Base-by-base conservation (phyloP, 2,797 vertebrate species). In the Sternarchorhynchus goeldii region DNA sequence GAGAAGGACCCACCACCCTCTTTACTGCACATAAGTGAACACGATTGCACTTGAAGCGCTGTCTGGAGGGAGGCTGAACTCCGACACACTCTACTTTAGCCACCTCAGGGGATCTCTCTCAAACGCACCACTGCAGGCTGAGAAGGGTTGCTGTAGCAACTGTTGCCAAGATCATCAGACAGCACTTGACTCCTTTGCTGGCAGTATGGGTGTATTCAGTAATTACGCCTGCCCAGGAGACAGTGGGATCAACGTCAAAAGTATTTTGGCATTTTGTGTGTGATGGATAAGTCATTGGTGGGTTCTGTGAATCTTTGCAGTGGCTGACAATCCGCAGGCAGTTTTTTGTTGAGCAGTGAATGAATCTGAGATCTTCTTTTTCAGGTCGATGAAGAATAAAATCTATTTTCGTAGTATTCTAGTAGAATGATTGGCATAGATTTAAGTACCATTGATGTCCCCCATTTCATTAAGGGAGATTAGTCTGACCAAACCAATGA, bases 111-210 rank as follows among this genome's bases (percentile, higher is more conserved):
- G 66, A 39, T 81, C 66, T 83, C 62, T 72, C 34, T 76, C 62
- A 69, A 32, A 76, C 39, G 36, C 53, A n/a, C 69, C 55, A 73
- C 29, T 57, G 31, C 41, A 79, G 57, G 81, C 79, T 81, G 77
- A 77, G 68, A 68, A 53, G 10, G 57, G 83, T 86, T 84, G 85
- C 83, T 86, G 85, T 83, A 81, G 83, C 81, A 86, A 86, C 85
- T 67, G 82, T 82, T 86, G 74, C 73, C 82, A 80, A 80, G 83
- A 81, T 81, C 77, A 17, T 63, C 25, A 25, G 58, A 50, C 66
- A 66, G 75, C 62, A 76, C 73, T 60, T 45, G 67, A 76, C 56
- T 76, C 73, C 56, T 80, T 69, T 71, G 77, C 21, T 58, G 74
- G 73, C 68, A 58, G 67, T 75, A 65, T 67, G 62, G 69, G 73